Conservation (phyloP, 1,140 invertebrate species). For the Conopomorpha cramerella region DNA sequence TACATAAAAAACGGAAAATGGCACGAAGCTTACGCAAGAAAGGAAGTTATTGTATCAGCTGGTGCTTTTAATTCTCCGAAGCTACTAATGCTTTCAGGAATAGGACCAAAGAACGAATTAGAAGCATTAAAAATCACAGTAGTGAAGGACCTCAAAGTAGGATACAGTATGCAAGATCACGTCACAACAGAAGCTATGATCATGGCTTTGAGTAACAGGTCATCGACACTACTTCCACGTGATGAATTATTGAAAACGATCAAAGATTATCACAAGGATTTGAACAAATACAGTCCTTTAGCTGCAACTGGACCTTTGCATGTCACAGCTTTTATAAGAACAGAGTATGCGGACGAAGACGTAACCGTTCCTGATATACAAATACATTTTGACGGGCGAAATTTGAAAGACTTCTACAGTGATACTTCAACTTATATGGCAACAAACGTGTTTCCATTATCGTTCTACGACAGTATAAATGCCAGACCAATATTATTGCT, state of each 20-base stretch:
- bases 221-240: constrained; percentile 28
- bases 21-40: constrained; percentile 51
- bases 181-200: constrained; percentile 60
- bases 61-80: constrained; percentile 74
- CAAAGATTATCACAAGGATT: constrained; percentile 14
- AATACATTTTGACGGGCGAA: constrained; percentile 38
- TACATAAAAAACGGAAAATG: constrained; percentile 61
- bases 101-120: constrained; percentile 67
- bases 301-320: constrained; percentile 52
- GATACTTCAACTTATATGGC: constrained; percentile 19
- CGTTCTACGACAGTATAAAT: constrained; percentile 45
- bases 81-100: constrained; percentile 73
- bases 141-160: constrained; percentile 67
- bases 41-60: constrained; percentile 74
- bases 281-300: too few species aligned
- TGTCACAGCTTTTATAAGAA: constrained; percentile 54
- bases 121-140: constrained; percentile 61
- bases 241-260: constrained; percentile 30
- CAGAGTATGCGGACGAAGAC: constrained; percentile 38
- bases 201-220: constrained; percentile 51
- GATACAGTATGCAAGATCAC: constrained; percentile 81
- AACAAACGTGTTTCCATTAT: constrained; percentile 31
- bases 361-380: constrained; percentile 65
- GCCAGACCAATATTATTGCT: constrained; percentile 65
- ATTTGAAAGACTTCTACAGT: constrained; percentile 17